Conservation (phyloP, 1,140 invertebrate genomes). For the Marisa cornuarietis region DNA sequence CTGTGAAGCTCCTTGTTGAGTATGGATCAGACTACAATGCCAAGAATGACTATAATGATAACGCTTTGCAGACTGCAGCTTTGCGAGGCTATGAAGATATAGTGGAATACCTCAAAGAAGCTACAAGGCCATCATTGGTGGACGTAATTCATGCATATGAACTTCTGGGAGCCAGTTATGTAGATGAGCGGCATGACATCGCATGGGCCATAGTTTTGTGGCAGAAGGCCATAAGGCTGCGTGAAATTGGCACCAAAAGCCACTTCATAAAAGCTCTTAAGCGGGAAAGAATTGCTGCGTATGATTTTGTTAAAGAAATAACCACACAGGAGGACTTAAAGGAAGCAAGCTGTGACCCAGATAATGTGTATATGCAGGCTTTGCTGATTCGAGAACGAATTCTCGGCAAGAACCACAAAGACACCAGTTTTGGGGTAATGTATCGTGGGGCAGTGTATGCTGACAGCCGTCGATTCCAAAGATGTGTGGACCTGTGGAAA, state of each 20-base stretch:
- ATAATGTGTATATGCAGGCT: conserved; percentile 95
- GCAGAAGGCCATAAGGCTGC: conserved; percentile 84
- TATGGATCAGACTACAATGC: conserved; percentile 81
- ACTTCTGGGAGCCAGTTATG: conserved; percentile 89
- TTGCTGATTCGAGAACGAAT: conserved; percentile 91
- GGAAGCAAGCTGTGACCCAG: conserved; percentile 88
- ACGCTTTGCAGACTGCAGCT: conserved; percentile 89
- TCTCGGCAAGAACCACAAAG: conserved; percentile 91
- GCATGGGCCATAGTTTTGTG: conserved; percentile 86
- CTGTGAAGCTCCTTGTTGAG: conserved; percentile 82
- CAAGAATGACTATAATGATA: conserved; percentile 83
- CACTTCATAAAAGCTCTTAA: conserved; percentile 62
- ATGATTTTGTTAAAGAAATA: conserved; percentile 85
- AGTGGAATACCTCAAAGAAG: conserved; percentile 78
- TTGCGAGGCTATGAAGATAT: conserved; percentile 86
- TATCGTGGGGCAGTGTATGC: conserved; percentile 94
- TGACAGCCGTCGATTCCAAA: conserved; percentile 84
- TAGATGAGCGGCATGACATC: conserved; percentile 95
- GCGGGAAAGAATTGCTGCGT: conserved; percentile 70
- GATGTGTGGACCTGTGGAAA: conserved; percentile 92
- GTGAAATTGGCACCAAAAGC: conserved; percentile 78
- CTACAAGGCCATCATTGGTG: conserved; percentile 74
- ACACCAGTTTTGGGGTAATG: conserved; percentile 93
- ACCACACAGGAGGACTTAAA: conserved; percentile 80
- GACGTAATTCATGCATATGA: conserved; percentile 90